phyloP scores from a whole-genome alignment of 2,113 vertebrate species.

The Shinisaurus crocodilurus region DNA sequence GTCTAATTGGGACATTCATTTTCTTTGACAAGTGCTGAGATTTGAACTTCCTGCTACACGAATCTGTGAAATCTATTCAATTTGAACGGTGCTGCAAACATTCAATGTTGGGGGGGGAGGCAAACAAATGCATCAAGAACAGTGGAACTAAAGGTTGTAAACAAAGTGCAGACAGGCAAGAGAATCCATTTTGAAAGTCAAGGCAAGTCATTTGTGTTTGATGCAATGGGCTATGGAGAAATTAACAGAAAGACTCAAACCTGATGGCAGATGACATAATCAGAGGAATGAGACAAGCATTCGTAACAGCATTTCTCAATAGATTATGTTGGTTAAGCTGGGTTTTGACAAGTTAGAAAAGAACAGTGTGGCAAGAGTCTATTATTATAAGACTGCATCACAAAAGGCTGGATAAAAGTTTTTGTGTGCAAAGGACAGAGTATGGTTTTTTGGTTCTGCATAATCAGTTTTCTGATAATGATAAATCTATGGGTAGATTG shows the following conservation, averaged over 20 bases:
- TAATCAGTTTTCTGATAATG: background rate
- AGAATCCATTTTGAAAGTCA: background rate
- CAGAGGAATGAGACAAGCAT: background rate
- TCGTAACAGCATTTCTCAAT: background rate
- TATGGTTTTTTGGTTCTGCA: background rate
- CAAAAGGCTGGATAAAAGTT: background rate
- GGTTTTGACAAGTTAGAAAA: background rate
- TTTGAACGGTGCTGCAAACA: background rate
- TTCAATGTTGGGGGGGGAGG: background rate
- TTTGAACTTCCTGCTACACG: background rate
- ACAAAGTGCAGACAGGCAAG: background rate
- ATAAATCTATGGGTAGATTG: background rate
- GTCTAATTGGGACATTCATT: slow-evolving; percentile 1
- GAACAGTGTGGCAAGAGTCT: background rate
- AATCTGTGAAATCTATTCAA: background rate
- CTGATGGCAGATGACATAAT: background rate
- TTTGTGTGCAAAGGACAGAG: too few relatives aligned
- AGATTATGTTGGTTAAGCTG: background rate
- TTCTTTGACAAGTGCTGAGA: background rate
- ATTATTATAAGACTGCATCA: background rate
- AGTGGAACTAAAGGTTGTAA: background rate
- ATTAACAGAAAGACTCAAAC: background rate
- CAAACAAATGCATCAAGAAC: background rate
- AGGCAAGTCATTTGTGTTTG: background rate
- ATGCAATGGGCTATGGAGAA: background rate